Evolutionary conservation across 1,140 invertebrate genomes (phyloP).

Genomic region (Steinernema khuongi): DNA sequence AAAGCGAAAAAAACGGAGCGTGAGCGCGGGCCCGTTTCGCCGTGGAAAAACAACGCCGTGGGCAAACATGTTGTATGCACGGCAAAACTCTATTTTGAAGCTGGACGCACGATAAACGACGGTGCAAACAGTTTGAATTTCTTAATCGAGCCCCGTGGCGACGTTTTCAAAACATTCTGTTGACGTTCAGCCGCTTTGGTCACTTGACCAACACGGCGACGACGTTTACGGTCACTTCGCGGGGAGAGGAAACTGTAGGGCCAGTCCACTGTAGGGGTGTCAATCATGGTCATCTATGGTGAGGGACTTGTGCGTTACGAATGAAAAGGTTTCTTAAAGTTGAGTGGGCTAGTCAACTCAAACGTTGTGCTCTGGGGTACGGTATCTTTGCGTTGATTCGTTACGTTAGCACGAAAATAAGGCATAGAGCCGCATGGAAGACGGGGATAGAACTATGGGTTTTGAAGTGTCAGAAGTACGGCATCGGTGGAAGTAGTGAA

Average conservation of each 20-base stretch:
- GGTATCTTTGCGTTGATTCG: no score
- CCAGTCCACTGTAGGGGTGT: no score
- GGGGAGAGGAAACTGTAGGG: background rate
- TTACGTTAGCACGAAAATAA: no score
- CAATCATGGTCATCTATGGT: no score
- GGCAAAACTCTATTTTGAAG: background rate
- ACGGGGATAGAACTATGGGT: no score
- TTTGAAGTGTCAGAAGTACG: no score
- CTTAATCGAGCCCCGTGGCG: background rate
- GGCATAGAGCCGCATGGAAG: no score
- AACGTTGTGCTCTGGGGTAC: no score
- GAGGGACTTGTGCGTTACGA: background rate
- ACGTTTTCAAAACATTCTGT: background rate
- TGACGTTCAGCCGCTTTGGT: background rate
- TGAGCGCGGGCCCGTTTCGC: background rate
- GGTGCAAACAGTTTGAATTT: conserved; percentile 5
- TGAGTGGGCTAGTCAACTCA: no score
- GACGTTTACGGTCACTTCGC: background rate
- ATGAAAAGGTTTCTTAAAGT: background rate
- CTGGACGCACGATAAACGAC: conserved; percentile 4
- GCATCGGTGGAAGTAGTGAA: no score
- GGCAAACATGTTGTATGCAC: background rate
- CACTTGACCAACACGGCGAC: background rate
- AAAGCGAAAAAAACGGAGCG: no score
- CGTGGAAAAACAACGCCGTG: background rate